Evolutionary conservation across 2,797 vertebrate species (phyloP).

Genomic region (Hydrocynus forskahlii): DNA sequence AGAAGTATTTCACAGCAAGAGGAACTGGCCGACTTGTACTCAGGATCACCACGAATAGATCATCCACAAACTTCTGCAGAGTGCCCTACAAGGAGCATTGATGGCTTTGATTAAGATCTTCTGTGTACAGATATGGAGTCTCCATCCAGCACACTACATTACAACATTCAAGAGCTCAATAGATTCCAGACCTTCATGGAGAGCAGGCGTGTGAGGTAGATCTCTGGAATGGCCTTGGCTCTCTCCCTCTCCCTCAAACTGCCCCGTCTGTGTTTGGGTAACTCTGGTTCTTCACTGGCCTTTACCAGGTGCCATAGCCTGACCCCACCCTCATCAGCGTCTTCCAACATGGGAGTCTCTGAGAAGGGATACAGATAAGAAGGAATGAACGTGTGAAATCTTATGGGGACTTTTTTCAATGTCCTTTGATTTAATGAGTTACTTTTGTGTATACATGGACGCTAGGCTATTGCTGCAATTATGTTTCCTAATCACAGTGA

Average conservation of each 20-base stretch:
- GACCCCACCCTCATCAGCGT: constrained; percentile 95
- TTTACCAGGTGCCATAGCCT: constrained; percentile 97
- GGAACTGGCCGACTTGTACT: constrained; percentile 93
- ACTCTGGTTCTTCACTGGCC: constrained; percentile 93
- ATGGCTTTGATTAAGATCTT: constrained; percentile 4
- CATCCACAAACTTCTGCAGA: constrained; percentile 96
- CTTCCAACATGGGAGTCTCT: constrained; percentile 98
- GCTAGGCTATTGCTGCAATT: too few species aligned
- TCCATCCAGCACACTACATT: background rate
- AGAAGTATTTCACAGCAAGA: constrained; percentile 96
- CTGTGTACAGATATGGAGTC: background rate
- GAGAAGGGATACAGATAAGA: constrained; percentile 32
- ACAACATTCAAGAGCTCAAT: too few species aligned
- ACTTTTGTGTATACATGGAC: background rate
- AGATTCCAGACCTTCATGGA: constrained; percentile 90
- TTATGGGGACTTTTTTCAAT: background rate
- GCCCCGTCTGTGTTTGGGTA: constrained; percentile 92
- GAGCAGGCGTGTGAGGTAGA: constrained; percentile 95
- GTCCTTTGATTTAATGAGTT: background rate
- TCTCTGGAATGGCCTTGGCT: constrained; percentile 96
- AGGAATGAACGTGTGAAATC: background rate
- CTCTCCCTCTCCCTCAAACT: constrained; percentile 92
- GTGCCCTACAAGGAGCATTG: constrained; percentile 81
- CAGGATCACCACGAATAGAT: constrained; percentile 95
- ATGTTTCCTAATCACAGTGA: background rate